phyloP scores from a whole-genome alignment of 2,888 invertebrate species.

The Nemotelus nigrinus region DNA sequence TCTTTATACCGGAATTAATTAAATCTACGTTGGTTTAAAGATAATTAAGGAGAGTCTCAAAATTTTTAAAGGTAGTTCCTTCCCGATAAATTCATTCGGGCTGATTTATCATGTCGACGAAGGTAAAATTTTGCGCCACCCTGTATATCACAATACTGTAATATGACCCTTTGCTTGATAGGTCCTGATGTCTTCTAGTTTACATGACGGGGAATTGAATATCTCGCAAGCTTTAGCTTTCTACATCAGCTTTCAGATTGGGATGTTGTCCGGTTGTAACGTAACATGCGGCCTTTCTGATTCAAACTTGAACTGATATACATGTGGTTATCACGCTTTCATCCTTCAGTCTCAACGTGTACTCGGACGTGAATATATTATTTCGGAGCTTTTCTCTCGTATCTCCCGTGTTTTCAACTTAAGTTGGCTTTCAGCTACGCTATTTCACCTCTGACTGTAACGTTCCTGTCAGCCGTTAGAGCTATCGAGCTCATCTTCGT shows the following conservation, averaged over 20 bases:
- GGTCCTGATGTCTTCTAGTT: neutral
- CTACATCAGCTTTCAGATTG: slow-evolving; percentile 3
- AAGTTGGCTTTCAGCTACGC: neutral
- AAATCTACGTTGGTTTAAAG: no score
- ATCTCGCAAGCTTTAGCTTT: neutral
- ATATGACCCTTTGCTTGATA: neutral
- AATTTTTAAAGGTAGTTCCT: no score
- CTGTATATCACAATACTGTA: neutral
- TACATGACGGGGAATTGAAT: neutral
- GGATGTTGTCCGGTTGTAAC: slow-evolving; percentile 10
- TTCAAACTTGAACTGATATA: slow-evolving; percentile 24
- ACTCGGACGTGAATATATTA: slow-evolving; percentile 13
- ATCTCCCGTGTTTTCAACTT: slow-evolving; percentile 3
- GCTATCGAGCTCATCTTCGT: neutral
- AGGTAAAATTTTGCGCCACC: no score
- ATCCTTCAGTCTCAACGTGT: slow-evolving; percentile 16
- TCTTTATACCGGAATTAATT: no score
- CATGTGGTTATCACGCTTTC: slow-evolving; percentile 2
- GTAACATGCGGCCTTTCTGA: neutral
- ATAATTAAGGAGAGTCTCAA: no score
- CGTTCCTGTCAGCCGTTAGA: slow-evolving; percentile 4
- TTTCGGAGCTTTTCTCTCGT: slow-evolving; percentile 13
- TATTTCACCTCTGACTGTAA: neutral
- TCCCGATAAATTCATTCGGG: no score
- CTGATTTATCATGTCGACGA: no score